Evolutionary conservation across 1,140 invertebrate species (phyloP).

Genomic region (Monochamus saltuarius): DNA sequence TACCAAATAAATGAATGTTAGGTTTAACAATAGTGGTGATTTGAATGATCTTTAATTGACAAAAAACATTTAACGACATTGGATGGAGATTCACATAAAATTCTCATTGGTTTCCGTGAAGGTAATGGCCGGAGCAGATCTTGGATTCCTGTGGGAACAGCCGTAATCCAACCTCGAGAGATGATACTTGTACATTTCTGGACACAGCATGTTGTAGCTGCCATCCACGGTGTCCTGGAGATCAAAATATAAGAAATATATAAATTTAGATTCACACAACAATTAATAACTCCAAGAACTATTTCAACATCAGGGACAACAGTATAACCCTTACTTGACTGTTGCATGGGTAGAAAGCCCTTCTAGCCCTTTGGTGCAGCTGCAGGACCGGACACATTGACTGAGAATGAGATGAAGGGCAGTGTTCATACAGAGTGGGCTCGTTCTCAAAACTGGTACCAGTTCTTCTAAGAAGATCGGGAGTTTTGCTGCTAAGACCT

Average conservation of each 20-base stretch:
- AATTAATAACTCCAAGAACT: neutral
- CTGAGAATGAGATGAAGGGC: conserved; percentile 22
- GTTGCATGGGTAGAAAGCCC: conserved; percentile 34
- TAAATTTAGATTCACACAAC: no score
- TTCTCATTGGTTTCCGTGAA: conserved; percentile 30
- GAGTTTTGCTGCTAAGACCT: conserved; percentile 48
- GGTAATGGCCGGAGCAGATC: conserved; percentile 43
- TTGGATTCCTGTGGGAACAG: conserved; percentile 31
- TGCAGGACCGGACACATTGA: conserved; percentile 36
- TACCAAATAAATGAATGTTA: no score
- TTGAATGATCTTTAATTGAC: conserved; percentile 10
- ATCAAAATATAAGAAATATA: conserved; percentile 6
- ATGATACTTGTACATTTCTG: conserved; percentile 20
- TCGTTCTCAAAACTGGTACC: conserved; percentile 23
- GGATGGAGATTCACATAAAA: conserved; percentile 13
- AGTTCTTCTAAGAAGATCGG: conserved; percentile 42
- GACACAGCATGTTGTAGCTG: conserved; percentile 18
- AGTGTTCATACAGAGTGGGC: conserved; percentile 9
- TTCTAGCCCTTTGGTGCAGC: conserved; percentile 43
- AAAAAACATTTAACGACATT: conserved; percentile 6
- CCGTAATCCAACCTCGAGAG: conserved; percentile 16
- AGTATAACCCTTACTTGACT: conserved; percentile 36
- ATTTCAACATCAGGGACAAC: neutral
- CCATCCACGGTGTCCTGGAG: conserved; percentile 26
- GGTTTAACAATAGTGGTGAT: no score